A percentile compares a stretch with the other conserved stretches of the same genome.
Evolutionary conservation across 2,113 vertebrate genomes (phyloP).

Genomic region (Glaucidium brasilianum): DNA sequence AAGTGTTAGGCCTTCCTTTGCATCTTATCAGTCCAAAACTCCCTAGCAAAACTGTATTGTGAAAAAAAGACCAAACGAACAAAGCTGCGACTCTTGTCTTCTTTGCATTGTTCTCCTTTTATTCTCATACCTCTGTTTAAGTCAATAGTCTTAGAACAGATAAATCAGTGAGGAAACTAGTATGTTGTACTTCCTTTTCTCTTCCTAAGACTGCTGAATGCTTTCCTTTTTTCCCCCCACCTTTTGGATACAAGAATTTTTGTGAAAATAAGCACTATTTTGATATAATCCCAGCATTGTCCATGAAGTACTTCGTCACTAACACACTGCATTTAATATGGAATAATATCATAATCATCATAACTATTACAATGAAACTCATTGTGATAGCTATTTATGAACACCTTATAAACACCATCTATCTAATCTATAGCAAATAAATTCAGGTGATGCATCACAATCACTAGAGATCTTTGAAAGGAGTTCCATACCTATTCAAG

Average conservation of each 20-base stretch:
- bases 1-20: background rate
- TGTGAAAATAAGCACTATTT: background rate
- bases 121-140: background rate
- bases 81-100: background rate
- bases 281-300: background rate
- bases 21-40: background rate
- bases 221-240: background rate
- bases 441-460: background rate
- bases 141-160: background rate
- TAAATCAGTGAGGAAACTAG: background rate
- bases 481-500: background rate
- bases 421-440: background rate
- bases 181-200: background rate
- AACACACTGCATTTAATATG: background rate
- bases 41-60: background rate
- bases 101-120: background rate
- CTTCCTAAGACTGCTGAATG: background rate
- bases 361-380: background rate
- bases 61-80: background rate
- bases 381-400: background rate
- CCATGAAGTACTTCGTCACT: background rate
- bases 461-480: background rate
- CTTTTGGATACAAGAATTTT: background rate
- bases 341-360: background rate
- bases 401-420: background rate